Evolutionary conservation across 2,888 invertebrate genomes (phyloP), one percentile per base, ranked within the genome.

Genomic region (Agrochola macilenta): DNA sequence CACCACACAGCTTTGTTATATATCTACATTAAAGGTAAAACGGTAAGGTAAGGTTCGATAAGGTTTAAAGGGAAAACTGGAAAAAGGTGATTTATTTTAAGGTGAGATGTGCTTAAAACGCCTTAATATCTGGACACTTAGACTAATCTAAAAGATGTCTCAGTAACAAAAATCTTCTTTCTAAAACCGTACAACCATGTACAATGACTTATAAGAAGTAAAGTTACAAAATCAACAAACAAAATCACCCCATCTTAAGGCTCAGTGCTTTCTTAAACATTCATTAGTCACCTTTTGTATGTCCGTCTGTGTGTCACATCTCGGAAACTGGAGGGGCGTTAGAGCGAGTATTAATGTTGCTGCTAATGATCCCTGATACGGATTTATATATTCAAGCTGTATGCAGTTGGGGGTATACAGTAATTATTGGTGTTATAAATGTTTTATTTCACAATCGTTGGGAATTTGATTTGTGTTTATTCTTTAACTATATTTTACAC

Each of bases 261-360:
- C 81, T 81, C 85, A 83, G 87, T 87, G 91, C 84, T 85, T 89
- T 90, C 90, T 90, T 90, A 91, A 91, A 89, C 86, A 82, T 87
- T 89, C 90, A 91, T 91, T 88, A 91, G 89, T 91, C 91, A 91
- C 88, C 85, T 87, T 85, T 88, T 90, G 89, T 88, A 82, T 84
- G 86, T 85, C 76, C 81, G 86, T 84, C 81, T 87, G 79, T 81
- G 69, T 79, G 84, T 79, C 87, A 83, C 82, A 76, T 87, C 86
- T 87, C 87, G 86, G 89, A 88, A 89, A 86, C 81, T 83, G 79
- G 73, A 74, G 88, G 87, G 88, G 91, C 85, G 90, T 84, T 78
- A 86, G 86, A 87, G 84, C 88, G 87, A 83, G 84, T 85, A 87
- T 88, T 89, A 90, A 90, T 90, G 88, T 81, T 74, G 49, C 77